Evolutionary conservation across 2,797 vertebrate species (phyloP), one percentile per base, ranked within the genome.

Genomic region (Glossophaga mutica): DNA sequence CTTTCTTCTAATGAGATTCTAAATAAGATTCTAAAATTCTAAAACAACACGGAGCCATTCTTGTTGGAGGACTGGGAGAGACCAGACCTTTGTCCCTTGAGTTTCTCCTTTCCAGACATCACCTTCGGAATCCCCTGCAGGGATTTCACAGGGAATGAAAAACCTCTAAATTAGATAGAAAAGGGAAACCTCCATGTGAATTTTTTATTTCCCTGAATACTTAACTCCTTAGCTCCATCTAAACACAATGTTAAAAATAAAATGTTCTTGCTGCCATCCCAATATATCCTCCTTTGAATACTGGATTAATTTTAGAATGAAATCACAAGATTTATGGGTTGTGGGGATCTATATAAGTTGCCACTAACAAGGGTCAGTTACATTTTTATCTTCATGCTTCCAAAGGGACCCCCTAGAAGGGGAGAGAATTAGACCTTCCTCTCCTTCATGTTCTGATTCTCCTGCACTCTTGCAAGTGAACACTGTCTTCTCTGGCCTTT

Each of bases 161-260:
- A 91, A 39, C 18, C 32, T 93, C 87, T 86, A 46, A 94, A 93
- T 84, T 50, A 78, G 29, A 52, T 4, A 82, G 34, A 22, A 92
- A 95, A 55, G 90, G 46, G 18, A 93, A 84, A 96, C 37, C 22
- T 65, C n/a, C 5, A 34, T 19, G 34, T 77, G 74, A 92, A 24
- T 87, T 89, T 79, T 79, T 89, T 87, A 73, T 55, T 81, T 95
- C 37, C 62, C 89, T 84, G 78, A 90, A 95, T 68, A 90, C 57
- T 68, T 95, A 86, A 70, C 32, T 82, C 81, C 48, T 65, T 81
- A 68, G 44, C 3, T 73, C n/a, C 37, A 77, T 42, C 9, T 73
- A 83, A 94, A 77, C 29, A 77, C 24, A 92, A 55, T 5, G 5
- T 2, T 50, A 87, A 83, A 39, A 39, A 39, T 96, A 50, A 88